Evolutionary conservation across 2,888 invertebrate species (phyloP), one percentile per base, ranked within the genome.

Genomic region (Athetis lepigone): DNA sequence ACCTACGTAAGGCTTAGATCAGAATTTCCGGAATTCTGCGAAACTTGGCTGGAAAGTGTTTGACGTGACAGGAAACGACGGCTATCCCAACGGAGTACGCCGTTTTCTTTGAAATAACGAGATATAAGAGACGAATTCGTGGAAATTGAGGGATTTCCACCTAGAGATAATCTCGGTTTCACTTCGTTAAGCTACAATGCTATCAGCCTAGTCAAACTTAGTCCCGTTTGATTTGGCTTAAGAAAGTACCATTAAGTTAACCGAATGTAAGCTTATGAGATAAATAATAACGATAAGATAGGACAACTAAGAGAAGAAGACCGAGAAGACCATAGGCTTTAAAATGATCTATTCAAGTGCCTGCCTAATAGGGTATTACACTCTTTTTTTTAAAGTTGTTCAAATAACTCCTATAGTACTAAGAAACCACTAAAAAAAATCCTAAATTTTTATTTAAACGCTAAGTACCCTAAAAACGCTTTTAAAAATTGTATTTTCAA

Each of bases 11-110:
- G 23, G 42, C 47, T 65, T 19, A 60, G 27, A 21, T 29, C 61
- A 43, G 37, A 60, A 70, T 60, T 70, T 49, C 62, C 43, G 70
- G 62, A 61, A 66, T 61, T 49, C 62, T 37, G 43, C 49, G 62
- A 45, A 39, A 43, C 29, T 65, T 25, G n/a, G 42, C 25, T 49
- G 37, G 37, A 19, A 49, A 39, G 3, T 25, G 23, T 61, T 70
- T 70, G 61, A 43, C 29, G 29, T n/a, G 16, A 60, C 43, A 70
- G 70, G 49, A 66, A 66, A 33, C 37, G n/a, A 36, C 18, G 37
- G 43, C 9, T 47, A 69, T 70, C 43, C 43, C 43, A 23, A 39
- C 33, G 39, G 45, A 9, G 40, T 46, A 62, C 46, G 61, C 39
- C 42, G 46, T 29, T 27, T 42, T 36, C 23, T 70, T 59, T 33